A percentile compares a stretch with the other conserved stretches of the same genome.
Evolutionary conservation across 1,140 invertebrate species (phyloP).

Genomic region (Drosophila kanapiae): DNA sequence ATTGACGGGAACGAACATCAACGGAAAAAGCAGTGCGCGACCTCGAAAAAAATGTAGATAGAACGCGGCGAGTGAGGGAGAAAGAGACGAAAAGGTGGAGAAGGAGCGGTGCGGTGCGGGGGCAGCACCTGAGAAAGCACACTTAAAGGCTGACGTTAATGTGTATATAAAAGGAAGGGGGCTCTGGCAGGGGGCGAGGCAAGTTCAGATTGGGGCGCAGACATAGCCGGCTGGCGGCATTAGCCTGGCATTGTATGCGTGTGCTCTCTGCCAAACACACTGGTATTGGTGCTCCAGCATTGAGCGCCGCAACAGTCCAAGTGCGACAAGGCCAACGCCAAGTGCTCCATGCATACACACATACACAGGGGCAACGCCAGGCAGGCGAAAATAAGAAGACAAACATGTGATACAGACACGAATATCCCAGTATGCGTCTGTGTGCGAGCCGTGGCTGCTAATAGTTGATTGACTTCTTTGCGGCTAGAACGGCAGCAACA

Average conservation of each 20-base stretch:
- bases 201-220: constrained; percentile 60
- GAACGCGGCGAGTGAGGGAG: constrained; percentile 42
- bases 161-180: constrained; percentile 31
- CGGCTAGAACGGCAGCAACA: constrained; percentile 18
- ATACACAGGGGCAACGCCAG: constrained; percentile 40
- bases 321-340: constrained; percentile 84
- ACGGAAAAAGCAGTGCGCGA: constrained; percentile 62
- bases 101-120: constrained; percentile 11
- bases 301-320: constrained; percentile 60
- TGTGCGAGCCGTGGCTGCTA: constrained; percentile 60
- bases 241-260: constrained; percentile 22
- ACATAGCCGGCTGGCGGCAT: constrained; percentile 70
- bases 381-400: constrained; percentile 82
- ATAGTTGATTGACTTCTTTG: constrained; percentile 83
- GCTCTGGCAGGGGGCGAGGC: constrained; percentile 13
- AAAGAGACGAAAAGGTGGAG: neutral
- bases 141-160: constrained; percentile 78
- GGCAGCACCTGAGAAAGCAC: constrained; percentile 76
- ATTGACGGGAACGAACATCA: constrained; percentile 67
- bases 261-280: constrained; percentile 13
- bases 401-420: constrained; percentile 85
- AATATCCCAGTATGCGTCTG: constrained; percentile 38
- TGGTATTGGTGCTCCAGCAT: constrained; percentile 70
- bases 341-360: constrained; percentile 65
- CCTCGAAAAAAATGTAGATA: constrained; percentile 77